Percentiles rank a stretch among this genome's conserved stretches.
phyloP scores from a whole-genome alignment of 2,888 invertebrate genomes.

The Adelognathus sp. region DNA sequence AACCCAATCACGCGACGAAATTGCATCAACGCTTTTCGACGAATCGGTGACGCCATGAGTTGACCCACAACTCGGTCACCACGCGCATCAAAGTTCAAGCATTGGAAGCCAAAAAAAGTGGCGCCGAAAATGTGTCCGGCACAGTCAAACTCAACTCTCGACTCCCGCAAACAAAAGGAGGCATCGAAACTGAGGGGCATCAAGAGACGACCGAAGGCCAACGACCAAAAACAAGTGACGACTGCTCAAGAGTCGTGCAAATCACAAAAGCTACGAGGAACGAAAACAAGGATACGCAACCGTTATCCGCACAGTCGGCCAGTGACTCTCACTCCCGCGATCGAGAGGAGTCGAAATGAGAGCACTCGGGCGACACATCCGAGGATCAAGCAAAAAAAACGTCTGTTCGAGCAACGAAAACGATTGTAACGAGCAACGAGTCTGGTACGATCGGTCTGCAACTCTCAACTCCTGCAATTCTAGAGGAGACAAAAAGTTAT shows the following conservation, averaged over 20 bases:
- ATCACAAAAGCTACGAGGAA: not conserved
- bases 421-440: not conserved
- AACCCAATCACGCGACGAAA: not conserved
- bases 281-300: conserved; percentile 11
- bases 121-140: conserved; percentile 10
- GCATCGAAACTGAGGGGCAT: not conserved
- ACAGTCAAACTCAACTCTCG: conserved; percentile 10
- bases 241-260: not conserved
- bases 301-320: conserved; percentile 11
- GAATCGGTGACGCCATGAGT: not conserved
- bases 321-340: conserved; percentile 41
- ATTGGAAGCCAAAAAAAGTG: conserved; percentile 15
- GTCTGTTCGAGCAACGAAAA: conserved; percentile 4
- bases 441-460: conserved; percentile 2
- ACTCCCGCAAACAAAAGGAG: conserved; percentile 12
- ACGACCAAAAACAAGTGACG: conserved; percentile 16
- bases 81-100: conserved; percentile 18
- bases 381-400: not conserved
- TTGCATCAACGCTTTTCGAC: not conserved
- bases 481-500: conserved; percentile 16
- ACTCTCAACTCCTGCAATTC: conserved; percentile 17
- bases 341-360: conserved; percentile 8
- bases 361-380: not conserved
- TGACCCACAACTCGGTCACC: not conserved
- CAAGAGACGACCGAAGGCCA: conserved; percentile 10